Evolutionary conservation across 2,888 invertebrate genomes (phyloP).

Genomic region (Actias luna): DNA sequence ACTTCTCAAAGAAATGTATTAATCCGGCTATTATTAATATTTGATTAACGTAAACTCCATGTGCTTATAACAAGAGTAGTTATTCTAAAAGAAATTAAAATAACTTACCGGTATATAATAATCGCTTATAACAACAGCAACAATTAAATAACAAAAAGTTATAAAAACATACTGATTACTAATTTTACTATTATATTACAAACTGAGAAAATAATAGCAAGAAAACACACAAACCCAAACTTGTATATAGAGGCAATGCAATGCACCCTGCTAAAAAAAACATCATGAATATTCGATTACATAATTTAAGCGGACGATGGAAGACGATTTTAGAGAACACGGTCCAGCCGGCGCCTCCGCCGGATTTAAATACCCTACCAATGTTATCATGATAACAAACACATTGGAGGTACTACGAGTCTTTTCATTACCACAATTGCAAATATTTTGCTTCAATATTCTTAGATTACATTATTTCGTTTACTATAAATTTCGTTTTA

Average conservation of each 20-base stretch:
- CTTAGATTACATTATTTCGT: neutral
- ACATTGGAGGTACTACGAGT: neutral
- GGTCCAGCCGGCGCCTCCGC: constrained; percentile 53
- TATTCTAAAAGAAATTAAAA: neutral
- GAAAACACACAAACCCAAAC: constrained; percentile 21
- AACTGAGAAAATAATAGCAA: constrained; percentile 6
- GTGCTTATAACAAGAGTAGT: neutral
- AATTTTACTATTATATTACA: neutral
- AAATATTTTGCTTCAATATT: neutral
- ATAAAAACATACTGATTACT: neutral
- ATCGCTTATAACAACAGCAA: neutral
- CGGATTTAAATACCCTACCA: constrained; percentile 40
- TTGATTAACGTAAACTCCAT: neutral
- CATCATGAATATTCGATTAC: constrained; percentile 67
- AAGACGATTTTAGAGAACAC: constrained; percentile 42
- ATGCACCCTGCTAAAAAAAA: constrained; percentile 50
- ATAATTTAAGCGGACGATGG: constrained; percentile 59
- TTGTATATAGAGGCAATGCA: constrained; percentile 42
- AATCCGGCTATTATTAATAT: neutral
- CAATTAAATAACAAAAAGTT: neutral
- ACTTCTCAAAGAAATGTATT: neutral
- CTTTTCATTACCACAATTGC: neutral
- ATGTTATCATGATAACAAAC: constrained; percentile 29
- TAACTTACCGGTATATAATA: neutral
- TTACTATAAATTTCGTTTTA: neutral